Conservation (phyloP, 2,888 invertebrate species). For the Drosophila maculinotata region DNA sequence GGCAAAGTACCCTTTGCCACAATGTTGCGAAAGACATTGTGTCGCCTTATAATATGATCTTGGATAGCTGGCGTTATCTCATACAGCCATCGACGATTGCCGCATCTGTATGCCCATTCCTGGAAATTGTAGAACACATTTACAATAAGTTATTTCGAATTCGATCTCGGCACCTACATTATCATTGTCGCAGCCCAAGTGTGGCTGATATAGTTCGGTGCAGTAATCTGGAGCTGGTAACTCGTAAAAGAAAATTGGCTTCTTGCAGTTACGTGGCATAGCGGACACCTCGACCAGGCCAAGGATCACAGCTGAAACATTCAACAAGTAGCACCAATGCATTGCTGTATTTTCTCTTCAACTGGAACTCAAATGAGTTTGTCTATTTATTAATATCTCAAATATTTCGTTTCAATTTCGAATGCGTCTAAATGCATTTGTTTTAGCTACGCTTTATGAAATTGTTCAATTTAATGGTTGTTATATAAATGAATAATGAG, state of each 20-base stretch:
- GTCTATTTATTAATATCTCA: not conserved
- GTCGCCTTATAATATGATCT: not conserved
- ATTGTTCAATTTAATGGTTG: too few species aligned
- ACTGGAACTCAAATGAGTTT: not conserved
- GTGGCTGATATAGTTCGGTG: not conserved
- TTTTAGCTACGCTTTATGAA: not conserved
- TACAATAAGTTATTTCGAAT: too few species aligned
- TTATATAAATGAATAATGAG: not conserved
- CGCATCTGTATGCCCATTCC: accelerated
- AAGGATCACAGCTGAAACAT: not conserved
- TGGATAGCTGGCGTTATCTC: not conserved
- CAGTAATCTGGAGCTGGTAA: slow-evolving; percentile 13
- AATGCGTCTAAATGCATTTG: slow-evolving; percentile 6
- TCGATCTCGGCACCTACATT: not conserved
- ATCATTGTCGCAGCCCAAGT: slow-evolving; percentile 1
- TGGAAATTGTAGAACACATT: not conserved
- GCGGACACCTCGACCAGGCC: not conserved
- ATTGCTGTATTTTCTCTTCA: not conserved
- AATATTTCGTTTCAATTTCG: not conserved
- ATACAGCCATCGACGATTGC: accelerated
- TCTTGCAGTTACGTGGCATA: not conserved
- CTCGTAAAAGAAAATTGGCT: not conserved
- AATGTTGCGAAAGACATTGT: slow-evolving; percentile 1
- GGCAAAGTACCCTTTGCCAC: slow-evolving; percentile 3
- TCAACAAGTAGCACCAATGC: not conserved